These are phyloP conservation scores for Gallirallus australis DNA, from an alignment of 2,797 vertebrate genomes.

Conservation along the genomic window DNA sequence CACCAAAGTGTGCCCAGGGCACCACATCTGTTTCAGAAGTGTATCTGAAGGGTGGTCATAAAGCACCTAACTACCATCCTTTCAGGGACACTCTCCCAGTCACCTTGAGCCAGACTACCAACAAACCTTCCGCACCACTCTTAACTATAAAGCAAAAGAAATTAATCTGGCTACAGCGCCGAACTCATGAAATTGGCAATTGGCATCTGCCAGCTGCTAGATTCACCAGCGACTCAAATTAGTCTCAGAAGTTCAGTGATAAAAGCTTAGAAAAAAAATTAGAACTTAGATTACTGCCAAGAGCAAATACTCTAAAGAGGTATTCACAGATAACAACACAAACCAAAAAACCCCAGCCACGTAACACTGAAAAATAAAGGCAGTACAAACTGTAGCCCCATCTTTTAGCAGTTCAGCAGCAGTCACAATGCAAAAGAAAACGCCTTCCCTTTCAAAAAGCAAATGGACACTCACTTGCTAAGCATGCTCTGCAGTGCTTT, in stretches of 20 bases:
- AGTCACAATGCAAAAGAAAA: background rate
- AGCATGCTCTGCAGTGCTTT: conserved; percentile 85
- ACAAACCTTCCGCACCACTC: background rate
- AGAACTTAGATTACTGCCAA: background rate
- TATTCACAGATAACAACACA: background rate
- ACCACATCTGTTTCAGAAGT: background rate
- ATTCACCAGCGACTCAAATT: background rate
- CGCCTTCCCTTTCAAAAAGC: background rate
- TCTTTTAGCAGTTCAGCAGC: background rate
- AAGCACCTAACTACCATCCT: background rate
- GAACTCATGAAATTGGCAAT: background rate
- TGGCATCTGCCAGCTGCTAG: background rate
- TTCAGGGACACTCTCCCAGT: background rate
- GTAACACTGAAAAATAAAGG: background rate
- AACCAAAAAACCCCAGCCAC: background rate
- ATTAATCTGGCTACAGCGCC: background rate
- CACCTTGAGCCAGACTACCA: background rate
- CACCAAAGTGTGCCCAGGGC: background rate
- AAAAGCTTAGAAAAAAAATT: background rate
- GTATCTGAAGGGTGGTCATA: background rate
- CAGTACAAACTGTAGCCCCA: background rate
- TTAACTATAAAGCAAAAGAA: background rate
- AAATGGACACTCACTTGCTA: conserved; percentile 83
- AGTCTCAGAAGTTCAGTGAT: background rate
- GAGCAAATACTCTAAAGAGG: background rate